Conservation (phyloP, 2,797 vertebrate species). For the Tachyglossus aculeatus region DNA sequence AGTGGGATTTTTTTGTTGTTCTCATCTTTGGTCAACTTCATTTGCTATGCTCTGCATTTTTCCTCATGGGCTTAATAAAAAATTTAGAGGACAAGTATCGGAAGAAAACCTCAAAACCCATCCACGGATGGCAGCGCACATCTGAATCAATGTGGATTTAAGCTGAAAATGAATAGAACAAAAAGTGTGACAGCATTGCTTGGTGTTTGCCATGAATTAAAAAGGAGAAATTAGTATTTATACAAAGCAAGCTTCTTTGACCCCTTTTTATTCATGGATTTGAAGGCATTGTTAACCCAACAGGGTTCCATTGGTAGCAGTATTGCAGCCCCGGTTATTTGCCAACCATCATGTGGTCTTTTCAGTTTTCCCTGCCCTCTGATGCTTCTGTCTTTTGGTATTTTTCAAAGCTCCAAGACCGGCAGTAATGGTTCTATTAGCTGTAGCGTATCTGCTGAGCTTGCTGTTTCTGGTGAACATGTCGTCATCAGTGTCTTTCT, state of each 20-base stretch:
- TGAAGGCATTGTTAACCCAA: constrained; percentile 46
- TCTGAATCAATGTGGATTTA: constrained; percentile 43
- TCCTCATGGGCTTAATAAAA: constrained; percentile 34
- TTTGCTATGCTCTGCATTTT: constrained; percentile 50
- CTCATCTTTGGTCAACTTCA: constrained; percentile 50
- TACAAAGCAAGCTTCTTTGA: constrained; percentile 35
- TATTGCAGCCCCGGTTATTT: constrained; percentile 27
- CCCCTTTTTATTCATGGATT: constrained; percentile 47
- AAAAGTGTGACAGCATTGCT: background rate
- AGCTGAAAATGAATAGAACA: constrained; percentile 26
- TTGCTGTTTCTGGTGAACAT: constrained; percentile 74
- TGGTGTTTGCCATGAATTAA: constrained; percentile 33
- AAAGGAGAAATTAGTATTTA: constrained; percentile 26
- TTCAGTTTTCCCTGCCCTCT: constrained; percentile 46
- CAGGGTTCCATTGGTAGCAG: constrained; percentile 49
- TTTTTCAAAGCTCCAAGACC: constrained; percentile 77
- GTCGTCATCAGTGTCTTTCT: constrained; percentile 68
- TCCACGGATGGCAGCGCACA: constrained; percentile 44
- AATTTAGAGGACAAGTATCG: constrained; percentile 23
- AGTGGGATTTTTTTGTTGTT: constrained; percentile 47
- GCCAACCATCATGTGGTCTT: constrained; percentile 32
- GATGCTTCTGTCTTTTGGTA: constrained; percentile 70
- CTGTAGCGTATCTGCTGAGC: constrained; percentile 84
- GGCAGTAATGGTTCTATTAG: constrained; percentile 89
- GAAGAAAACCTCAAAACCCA: constrained; percentile 40